Base-by-base conservation (phyloP, 2,797 vertebrate genomes). In the Lagocephalus sceleratus region DNA sequence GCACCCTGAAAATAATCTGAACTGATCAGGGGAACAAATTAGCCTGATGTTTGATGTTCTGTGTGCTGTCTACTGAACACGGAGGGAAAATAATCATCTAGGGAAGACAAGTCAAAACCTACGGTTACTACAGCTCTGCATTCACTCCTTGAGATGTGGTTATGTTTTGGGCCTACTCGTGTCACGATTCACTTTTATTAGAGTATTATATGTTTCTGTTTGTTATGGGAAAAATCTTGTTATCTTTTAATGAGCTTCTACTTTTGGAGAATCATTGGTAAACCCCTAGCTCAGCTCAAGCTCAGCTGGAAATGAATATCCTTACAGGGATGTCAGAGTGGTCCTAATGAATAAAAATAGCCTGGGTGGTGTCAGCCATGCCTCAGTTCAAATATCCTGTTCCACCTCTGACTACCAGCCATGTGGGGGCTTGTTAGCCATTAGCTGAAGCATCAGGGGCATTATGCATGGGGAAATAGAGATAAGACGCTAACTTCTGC, bases 381-480 rank as follows among this genome's bases (percentile, higher is more conserved):
- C 56, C 53, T 11, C 10, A 21, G 49, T 54, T 54, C 45, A 39
- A 60, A 49, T 38, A 52, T 60, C 47, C 54, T 21, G 59, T 62
- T 73, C 65, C 68, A 64, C 66, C 58, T 76, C 68, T 57, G 62
- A 60, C 43, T 72, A 54, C 53, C 52, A 48, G 55, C 68, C 66
- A 64, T 39, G 16, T 62, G 51, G 63, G 46, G 60, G 68, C 77
- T 73, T 81, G 83, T 82, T 76, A 75, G 51, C 66, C 63, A 70
- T 70, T 74, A 57, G 69, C 57, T 65, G 38, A 45, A 61, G 63
- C 63, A 54, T 60, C 63, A 38, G 60, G 56, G 61, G 53, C 50
- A 71, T 75, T 65, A 46, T 60, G 62, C 61, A 61, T 57, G 51
- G 68, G 59, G 39, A 67, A 69, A 60, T 56, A 39, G 48, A 76